Percentiles rank a stretch among this genome's conserved stretches.
phyloP scores from a whole-genome alignment of 2,888 invertebrate species.

The Tinea trinotella region DNA sequence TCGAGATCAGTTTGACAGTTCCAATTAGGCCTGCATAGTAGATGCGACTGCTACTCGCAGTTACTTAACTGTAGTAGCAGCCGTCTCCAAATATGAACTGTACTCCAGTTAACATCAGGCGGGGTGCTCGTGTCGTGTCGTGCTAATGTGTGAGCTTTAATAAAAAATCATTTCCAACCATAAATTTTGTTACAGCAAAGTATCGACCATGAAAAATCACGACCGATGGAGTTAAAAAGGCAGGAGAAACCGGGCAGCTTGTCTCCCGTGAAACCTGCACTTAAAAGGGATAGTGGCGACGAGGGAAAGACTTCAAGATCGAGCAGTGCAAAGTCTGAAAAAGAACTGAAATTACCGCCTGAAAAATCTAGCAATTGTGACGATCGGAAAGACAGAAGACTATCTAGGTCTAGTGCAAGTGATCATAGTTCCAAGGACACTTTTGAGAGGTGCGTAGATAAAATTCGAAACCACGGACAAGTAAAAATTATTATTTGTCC shows the following conservation, averaged over 20 bases:
- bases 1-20: no score
- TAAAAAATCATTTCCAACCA: no score
- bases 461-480: no score
- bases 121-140: no score
- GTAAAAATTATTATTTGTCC: no score
- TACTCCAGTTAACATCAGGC: no score
- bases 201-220: conserved; percentile 42
- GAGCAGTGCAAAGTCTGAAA: conserved; percentile 47
- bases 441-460: conserved; percentile 49
- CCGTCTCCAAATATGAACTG: no score
- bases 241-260: conserved; percentile 57
- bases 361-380: conserved; percentile 54
- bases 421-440: conserved; percentile 48
- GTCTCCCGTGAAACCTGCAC: conserved; percentile 48
- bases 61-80: no score
- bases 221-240: conserved; percentile 62
- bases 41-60: no score
- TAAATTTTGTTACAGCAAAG: conserved; percentile 31
- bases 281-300: conserved; percentile 43
- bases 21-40: no score
- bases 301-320: conserved; percentile 38
- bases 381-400: conserved; percentile 37
- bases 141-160: no score
- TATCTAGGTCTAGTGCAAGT: conserved; percentile 44
- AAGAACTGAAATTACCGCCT: conserved; percentile 47